Conservation (phyloP, 2,888 invertebrate species). For the Cancer borealis region DNA sequence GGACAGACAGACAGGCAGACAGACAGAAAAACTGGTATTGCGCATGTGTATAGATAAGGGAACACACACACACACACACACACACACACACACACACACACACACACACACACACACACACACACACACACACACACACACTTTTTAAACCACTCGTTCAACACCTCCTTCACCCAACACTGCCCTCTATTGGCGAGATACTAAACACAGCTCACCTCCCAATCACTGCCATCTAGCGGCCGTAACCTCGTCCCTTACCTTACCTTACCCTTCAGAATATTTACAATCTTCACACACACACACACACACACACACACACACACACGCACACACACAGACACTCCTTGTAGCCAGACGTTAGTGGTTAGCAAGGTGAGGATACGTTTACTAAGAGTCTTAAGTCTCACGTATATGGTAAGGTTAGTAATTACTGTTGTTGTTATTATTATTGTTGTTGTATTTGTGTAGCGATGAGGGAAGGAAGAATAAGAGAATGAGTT, state of each 20-base stretch:
- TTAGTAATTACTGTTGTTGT: too few species aligned
- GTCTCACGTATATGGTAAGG: too few species aligned
- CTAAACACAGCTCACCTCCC: too few species aligned
- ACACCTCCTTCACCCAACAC: neutral
- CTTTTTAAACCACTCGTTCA: neutral
- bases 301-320: neutral
- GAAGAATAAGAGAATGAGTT: too few species aligned
- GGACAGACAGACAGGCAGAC: neutral
- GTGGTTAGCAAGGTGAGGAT: too few species aligned
- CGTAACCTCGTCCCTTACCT: too few species aligned
- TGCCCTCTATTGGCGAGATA: neutral
- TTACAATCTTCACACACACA: neutral
- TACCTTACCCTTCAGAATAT: too few species aligned
- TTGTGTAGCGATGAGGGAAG: too few species aligned
- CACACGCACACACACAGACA: neutral
- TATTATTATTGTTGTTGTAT: too few species aligned
- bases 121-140: neutral
- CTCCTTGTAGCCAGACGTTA: too few species aligned
- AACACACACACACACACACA: neutral
- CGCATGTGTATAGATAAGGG: neutral
- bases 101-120: slow-evolving; percentile 20
- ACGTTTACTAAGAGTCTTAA: too few species aligned
- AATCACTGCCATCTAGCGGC: too few species aligned
- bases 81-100: slow-evolving; percentile 12
- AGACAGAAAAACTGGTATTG: neutral